A percentile compares a stretch with the other conserved stretches of the same genome.
These are phyloP conservation scores for Macrosiphum euphorbiae DNA, from an alignment of 2,888 invertebrate species.

Conservation along the genomic window DNA sequence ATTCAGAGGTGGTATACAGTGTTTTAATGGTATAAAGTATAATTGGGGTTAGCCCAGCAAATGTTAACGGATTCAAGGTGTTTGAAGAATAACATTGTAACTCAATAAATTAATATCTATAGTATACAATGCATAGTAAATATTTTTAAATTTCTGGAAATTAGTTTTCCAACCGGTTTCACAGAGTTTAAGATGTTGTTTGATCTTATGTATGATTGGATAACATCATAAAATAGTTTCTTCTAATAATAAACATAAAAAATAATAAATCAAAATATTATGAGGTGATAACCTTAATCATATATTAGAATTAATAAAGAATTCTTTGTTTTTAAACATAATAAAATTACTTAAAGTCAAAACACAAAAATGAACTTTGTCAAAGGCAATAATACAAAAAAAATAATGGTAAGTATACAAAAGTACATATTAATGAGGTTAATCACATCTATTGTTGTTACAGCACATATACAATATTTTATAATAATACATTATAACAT, in stretches of 20 bases:
- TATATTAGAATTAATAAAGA: conserved; percentile 43
- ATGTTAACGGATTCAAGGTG: neutral
- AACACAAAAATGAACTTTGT: conserved; percentile 49
- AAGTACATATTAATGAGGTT: conserved; percentile 63
- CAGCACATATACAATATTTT: conserved; percentile 40
- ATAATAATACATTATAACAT: conserved; percentile 37
- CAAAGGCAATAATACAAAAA: conserved; percentile 53
- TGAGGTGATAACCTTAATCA: neutral
- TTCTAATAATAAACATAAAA: neutral
- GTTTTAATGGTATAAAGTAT: neutral
- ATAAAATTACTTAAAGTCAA: conserved; percentile 48
- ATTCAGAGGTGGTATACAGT: neutral
- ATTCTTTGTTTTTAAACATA: conserved; percentile 16
- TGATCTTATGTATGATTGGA: neutral
- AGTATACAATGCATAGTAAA: neutral
- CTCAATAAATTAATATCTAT: neutral
- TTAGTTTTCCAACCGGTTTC: neutral
- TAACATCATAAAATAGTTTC: neutral
- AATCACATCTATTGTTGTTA: conserved; percentile 59
- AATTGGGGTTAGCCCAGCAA: neutral
- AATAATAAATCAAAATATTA: neutral
- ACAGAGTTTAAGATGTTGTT: neutral
- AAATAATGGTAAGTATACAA: conserved; percentile 63
- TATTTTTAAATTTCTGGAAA: neutral
- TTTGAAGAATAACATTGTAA: neutral